Base-by-base conservation (phyloP, 2,888 invertebrate species). In the Carabus problematicus region DNA sequence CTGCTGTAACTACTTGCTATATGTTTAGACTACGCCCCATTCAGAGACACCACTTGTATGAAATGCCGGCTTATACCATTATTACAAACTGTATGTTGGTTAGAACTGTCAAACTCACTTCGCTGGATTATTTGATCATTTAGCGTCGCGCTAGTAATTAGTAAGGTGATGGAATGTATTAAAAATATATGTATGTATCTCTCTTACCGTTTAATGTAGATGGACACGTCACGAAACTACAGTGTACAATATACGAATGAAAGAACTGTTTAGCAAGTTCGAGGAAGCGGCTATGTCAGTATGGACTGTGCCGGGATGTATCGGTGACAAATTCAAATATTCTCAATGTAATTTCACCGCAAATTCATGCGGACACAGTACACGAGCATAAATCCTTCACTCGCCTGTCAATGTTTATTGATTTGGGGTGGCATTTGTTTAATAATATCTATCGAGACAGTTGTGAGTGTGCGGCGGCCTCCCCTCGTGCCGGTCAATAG, bases 201-300 rank as follows among this genome's bases (percentile, higher is more conserved):
- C 54, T 67, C 80, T 80, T 80, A 81, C 81, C 79, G 77, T 78
- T 80, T 77, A n/a, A 72, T 75, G 74, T 73, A 75, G 29, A 29
- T 29, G 75, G 77, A 79, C 78, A 80, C 79, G 81, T 80, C 79
- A 81, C 80, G 78, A 75, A 76, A 78, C 78, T 75, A 77, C 76
- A 78, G 75, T 76, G 77, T 77, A 73, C 78, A 77, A 77, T 76
- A 76, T 77, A 77, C 78, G 79, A 81, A 79, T 80, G 81, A 77
- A 80, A 77, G 78, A 79, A 74, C 75, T 79, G 79, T 77, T 79
- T 61, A 59, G 59, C 58, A 75, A 76, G 74, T 77, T 77, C 75
- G 73, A 76, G 77, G 77, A 78, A 77, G 76, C 76, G 74, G 75
- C 73, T 75, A 73, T 68, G 72, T 74, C 64, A 60, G 73, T 74